Base-by-base conservation (phyloP, 2,797 vertebrate species). In the Gymnocypris eckloni region DNA sequence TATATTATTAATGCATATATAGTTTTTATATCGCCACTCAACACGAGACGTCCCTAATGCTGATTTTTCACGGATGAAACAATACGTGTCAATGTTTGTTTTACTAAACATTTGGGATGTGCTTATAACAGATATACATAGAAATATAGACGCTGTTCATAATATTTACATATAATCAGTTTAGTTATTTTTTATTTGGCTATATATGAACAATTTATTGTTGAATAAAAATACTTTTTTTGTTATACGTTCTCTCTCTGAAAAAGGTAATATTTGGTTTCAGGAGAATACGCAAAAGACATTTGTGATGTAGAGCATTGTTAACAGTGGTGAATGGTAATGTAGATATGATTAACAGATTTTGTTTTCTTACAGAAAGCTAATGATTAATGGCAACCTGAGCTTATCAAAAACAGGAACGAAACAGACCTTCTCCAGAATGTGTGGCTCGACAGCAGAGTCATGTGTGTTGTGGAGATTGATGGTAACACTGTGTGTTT, bases 401-500 rank as follows among this genome's bases (percentile, higher is more conserved):
- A 77, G 0, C 48, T 8, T 56, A 79, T 82, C n/a, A 75, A n/a
- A 0, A 33, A 28, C 1, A 0, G 1, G 85, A 86, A 76, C 89
- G 85, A 41, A 50, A 81, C 64, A 73, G 11, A 13, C 37, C 39
- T 52, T 20, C 81, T 66, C 45, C 94, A 96, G 89, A 90, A 98
- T 97, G 97, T 90, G 89, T 45, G 88, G 50, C 20, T 81, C 81
- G 39, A 52, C 70, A 72, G 4, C 86, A 86, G 85, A 80, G 8
- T 41, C 87, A 54, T 86, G 85, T 90, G 90, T 93, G 88, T 72
- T 79, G 86, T 90, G 90, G 90, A 91, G 92, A 89, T 84, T 92
- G 77, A 90, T 97, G 89, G 82, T 82, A 22, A 52, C 92, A 69
- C 72, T 97, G 22, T 82, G 94, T 15, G 25, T 93, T 86, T 94